Percentiles rank a stretch among this genome's conserved stretches.
These are phyloP conservation scores for Corynorhinus townsendii DNA, from an alignment of 2,113 vertebrate species.

Conservation along the genomic window DNA sequence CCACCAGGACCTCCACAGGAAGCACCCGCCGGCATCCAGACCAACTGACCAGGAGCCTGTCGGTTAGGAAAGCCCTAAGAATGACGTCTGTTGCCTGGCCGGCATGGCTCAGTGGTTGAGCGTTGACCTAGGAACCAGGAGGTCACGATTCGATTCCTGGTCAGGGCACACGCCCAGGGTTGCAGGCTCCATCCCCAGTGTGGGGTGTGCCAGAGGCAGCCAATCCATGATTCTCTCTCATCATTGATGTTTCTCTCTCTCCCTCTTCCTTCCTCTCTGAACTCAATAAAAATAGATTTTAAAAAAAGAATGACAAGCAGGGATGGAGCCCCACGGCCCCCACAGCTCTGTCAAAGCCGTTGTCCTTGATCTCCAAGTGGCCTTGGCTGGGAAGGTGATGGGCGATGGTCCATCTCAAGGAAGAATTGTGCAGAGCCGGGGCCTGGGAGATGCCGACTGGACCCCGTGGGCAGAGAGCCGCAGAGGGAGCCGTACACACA, in stretches of 20 bases:
- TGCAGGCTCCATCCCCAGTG: too few relatives aligned
- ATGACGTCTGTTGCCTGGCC: background rate
- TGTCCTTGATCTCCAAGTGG: background rate
- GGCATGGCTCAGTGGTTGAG: too few relatives aligned
- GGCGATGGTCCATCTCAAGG: background rate
- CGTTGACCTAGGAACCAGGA: too few relatives aligned
- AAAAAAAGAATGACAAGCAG: too few relatives aligned
- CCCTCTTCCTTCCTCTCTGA: too few relatives aligned
- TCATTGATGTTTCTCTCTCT: too few relatives aligned
- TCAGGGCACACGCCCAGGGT: too few relatives aligned
- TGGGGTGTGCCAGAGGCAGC: too few relatives aligned
- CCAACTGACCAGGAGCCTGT: background rate
- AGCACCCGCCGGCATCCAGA: background rate
- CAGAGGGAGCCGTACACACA: rapidly evolving
- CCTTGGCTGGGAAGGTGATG: background rate
- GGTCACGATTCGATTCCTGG: too few relatives aligned
- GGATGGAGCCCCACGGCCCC: background rate
- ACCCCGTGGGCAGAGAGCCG: background rate
- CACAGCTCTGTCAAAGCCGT: background rate
- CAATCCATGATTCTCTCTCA: too few relatives aligned
- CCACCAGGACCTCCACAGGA: background rate
- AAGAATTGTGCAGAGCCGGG: background rate
- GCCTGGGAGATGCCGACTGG: rapidly evolving
- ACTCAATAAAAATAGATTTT: too few relatives aligned
- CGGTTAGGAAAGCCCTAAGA: background rate